phyloP scores from a whole-genome alignment of 1,140 invertebrate genomes.

The Sycobia sp. region DNA sequence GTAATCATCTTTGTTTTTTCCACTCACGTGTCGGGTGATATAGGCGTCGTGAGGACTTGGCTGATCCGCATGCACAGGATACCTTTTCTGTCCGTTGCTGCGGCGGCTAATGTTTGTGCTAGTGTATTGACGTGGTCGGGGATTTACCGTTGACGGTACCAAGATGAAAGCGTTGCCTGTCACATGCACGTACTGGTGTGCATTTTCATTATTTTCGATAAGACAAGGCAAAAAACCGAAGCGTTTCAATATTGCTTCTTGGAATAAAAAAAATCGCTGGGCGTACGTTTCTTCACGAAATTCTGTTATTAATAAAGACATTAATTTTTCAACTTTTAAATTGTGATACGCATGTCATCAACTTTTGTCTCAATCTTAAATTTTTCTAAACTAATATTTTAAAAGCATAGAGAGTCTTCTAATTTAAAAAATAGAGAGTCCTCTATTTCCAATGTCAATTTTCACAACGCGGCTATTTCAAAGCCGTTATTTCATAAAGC shows the following conservation, averaged over 20 bases:
- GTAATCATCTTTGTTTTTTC: conserved; percentile 75
- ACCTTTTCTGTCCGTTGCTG: conserved; percentile 54
- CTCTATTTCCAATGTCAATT: too few species aligned
- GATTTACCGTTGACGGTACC: conserved; percentile 67
- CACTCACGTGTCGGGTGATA: conserved; percentile 86
- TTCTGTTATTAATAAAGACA: too few species aligned
- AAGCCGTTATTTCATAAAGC: too few species aligned
- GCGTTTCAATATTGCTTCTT: conserved; percentile 79
- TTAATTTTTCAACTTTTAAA: too few species aligned
- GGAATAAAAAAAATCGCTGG: conserved; percentile 79
- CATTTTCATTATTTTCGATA: conserved; percentile 64
- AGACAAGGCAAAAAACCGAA: conserved; percentile 88
- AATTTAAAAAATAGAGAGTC: too few species aligned
- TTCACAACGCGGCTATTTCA: too few species aligned
- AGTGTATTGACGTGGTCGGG: conserved; percentile 51
- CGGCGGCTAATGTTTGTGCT: conserved; percentile 53
- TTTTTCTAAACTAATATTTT: too few species aligned
- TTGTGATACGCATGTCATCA: too few species aligned
- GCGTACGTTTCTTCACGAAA: conserved; percentile 77
- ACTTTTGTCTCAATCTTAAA: too few species aligned
- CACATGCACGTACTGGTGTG: conserved; percentile 83
- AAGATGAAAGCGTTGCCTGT: conserved; percentile 94
- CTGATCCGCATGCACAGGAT: conserved; percentile 71
- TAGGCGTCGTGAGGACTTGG: conserved; percentile 89
- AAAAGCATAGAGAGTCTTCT: too few species aligned